A percentile compares a stretch with the other conserved stretches of the same genome.
Evolutionary conservation across 2,888 invertebrate species (phyloP).

Genomic region (Papilio elwesi): DNA sequence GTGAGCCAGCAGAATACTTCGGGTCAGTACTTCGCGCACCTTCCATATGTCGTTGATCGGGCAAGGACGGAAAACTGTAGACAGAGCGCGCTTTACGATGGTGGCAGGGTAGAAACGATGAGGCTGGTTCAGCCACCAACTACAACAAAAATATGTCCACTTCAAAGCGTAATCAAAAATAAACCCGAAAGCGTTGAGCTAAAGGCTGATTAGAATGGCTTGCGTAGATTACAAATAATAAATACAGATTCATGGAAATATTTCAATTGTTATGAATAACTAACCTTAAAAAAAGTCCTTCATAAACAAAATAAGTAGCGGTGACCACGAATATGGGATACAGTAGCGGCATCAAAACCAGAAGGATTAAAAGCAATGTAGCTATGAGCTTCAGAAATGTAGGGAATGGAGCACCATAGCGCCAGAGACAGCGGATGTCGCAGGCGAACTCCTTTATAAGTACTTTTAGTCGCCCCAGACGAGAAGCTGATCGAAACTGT

Average conservation of each 20-base stretch:
- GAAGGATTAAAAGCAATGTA: slow-evolving; percentile 68
- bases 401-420: slow-evolving; percentile 78
- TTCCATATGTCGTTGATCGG: slow-evolving; percentile 65
- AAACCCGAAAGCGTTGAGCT: no score
- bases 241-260: not conserved
- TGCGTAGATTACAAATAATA: not conserved
- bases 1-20: slow-evolving; percentile 73
- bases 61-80: slow-evolving; percentile 54
- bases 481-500: slow-evolving; percentile 71
- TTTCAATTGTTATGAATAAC: not conserved
- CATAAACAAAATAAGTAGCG: slow-evolving; percentile 70
- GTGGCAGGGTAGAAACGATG: slow-evolving; percentile 64
- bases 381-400: slow-evolving; percentile 78
- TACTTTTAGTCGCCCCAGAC: slow-evolving; percentile 64
- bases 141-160: slow-evolving; percentile 45
- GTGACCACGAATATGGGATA: slow-evolving; percentile 69
- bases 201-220: no score
- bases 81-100: slow-evolving; percentile 59
- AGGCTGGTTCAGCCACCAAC: slow-evolving; percentile 71
- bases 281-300: slow-evolving; percentile 73
- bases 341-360: slow-evolving; percentile 69
- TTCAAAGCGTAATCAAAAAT: not conserved
- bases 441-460: slow-evolving; percentile 65
- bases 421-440: slow-evolving; percentile 74
- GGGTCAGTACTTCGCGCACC: slow-evolving; percentile 74